Evolutionary conservation across 2,797 vertebrate genomes (phyloP).

Genomic region (Malacoctenus gilli): DNA sequence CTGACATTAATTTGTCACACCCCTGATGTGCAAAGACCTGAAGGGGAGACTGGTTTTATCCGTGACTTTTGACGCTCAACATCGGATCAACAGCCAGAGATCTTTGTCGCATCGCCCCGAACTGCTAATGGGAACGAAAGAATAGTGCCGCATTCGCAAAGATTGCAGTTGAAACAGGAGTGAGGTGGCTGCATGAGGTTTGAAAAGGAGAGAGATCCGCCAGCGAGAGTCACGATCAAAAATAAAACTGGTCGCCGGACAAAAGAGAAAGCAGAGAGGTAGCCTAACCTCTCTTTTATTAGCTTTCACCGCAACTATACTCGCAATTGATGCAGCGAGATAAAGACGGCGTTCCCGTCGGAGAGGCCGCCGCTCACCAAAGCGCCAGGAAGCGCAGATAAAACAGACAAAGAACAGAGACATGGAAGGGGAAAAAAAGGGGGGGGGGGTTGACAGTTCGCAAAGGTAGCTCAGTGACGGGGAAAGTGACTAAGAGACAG

Average conservation of each 20-base stretch:
- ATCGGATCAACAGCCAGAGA: constrained; percentile 4
- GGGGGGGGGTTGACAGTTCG: constrained; percentile 34
- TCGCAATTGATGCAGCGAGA: constrained; percentile 53
- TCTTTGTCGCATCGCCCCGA: constrained; percentile 18
- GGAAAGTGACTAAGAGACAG: constrained; percentile 61
- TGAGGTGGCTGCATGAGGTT: constrained; percentile 20
- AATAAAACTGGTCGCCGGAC: constrained; percentile 32
- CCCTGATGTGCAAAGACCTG: too few species aligned
- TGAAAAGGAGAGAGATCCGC: constrained; percentile 37
- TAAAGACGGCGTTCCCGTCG: constrained; percentile 54
- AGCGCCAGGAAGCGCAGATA: constrained; percentile 53
- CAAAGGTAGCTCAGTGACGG: constrained; percentile 37
- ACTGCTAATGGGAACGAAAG: constrained; percentile 25
- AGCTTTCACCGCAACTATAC: constrained; percentile 49
- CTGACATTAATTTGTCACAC: too few species aligned
- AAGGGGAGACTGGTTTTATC: constrained; percentile 20
- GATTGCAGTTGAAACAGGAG: constrained; percentile 21
- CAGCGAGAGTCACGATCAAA: constrained; percentile 29
- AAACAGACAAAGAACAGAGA: constrained; percentile 47
- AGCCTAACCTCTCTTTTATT: constrained; percentile 57
- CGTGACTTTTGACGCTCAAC: constrained; percentile 12
- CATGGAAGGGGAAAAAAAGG: constrained; percentile 42
- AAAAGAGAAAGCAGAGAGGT: constrained; percentile 36
- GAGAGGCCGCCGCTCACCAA: constrained; percentile 50
- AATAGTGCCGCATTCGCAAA: constrained; percentile 10